Percentiles rank a stretch among this genome's conserved stretches.
Evolutionary conservation across 2,113 vertebrate genomes (phyloP).

Genomic region (Hemicordylus capensis): DNA sequence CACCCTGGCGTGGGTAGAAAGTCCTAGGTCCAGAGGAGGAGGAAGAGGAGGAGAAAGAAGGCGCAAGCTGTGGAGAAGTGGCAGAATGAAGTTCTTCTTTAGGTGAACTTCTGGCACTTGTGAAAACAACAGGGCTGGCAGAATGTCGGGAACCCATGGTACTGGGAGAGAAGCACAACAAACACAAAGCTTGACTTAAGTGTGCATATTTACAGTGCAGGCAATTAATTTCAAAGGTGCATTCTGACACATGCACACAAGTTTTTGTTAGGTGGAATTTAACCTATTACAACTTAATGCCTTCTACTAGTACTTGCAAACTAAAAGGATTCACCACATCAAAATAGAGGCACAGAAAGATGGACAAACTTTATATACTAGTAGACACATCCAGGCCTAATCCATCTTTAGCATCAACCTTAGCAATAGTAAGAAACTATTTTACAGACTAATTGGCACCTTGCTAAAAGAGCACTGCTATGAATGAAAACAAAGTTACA

Average conservation of each 20-base stretch:
- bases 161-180: conserved; percentile 72
- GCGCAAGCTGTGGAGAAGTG: conserved; percentile 81
- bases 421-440: background rate
- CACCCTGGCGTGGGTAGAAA: conserved; percentile 98
- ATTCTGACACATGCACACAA: background rate
- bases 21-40: conserved; percentile 91
- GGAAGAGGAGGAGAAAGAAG: conserved; percentile 87
- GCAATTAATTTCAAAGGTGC: conserved; percentile 25
- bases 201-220: background rate
- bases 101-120: conserved; percentile 88
- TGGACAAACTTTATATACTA: background rate
- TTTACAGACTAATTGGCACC: background rate
- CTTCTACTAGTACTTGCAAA: background rate
- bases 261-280: background rate
- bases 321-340: background rate
- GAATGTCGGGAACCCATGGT: conserved; percentile 89
- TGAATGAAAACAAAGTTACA: background rate
- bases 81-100: conserved; percentile 90
- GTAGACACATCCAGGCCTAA: background rate
- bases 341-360: background rate
- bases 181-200: conserved; percentile 48
- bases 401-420: background rate
- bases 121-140: conserved; percentile 84
- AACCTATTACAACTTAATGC: background rate
- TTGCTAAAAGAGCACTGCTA: background rate